Evolutionary conservation across 2,888 invertebrate species (phyloP), one percentile per base, ranked within the genome.

Genomic region (Anaspis maculata): DNA sequence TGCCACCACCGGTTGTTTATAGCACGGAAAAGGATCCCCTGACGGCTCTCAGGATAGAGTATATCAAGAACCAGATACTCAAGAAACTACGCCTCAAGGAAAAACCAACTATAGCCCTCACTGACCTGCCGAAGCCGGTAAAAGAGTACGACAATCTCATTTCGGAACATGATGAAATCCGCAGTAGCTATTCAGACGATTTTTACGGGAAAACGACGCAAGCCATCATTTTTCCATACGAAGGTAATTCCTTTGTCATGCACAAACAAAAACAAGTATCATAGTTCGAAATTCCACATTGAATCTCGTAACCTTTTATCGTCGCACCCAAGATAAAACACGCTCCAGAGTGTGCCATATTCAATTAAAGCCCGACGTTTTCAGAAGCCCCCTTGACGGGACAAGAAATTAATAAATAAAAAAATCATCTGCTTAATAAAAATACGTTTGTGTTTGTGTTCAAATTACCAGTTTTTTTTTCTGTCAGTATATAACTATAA

Each of bases 121-220:
- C 74, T 40, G 73, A 76, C 32, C 63, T 88, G 48, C 87, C 87
- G 0, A 76, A 77, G 60, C 86, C 86, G 3, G 74, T 87, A 39
- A 79, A 80, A 26, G 81, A 81, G 49, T 83, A 83, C 4, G 76
- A 78, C 53, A 79, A 79, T 38, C 62, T 73, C 9, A 67, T 74
- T 41, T 68, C 71, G 14, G 60, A 62, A 25, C 63, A 62, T 25
- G 64, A 67, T 24, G 58, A 71, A 19, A 67, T 71, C 11, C 70
- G 71, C 1, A 69, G 71, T 10, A 72, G 71, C 39, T 73, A 74
- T 35, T 74, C 77, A 13, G 87, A 87, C 49, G 85, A 86, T 52
- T 88, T 83, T 49, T 88, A 86, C 52, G 87, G 85, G 14, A 76
- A 84, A 53, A 87, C 86, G 7, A 84, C 84, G 44, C 85, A 86